Evolutionary conservation across 1,140 invertebrate genomes (phyloP), one percentile per base, ranked within the genome.

Genomic region (Ctenoplectra terminalis): DNA sequence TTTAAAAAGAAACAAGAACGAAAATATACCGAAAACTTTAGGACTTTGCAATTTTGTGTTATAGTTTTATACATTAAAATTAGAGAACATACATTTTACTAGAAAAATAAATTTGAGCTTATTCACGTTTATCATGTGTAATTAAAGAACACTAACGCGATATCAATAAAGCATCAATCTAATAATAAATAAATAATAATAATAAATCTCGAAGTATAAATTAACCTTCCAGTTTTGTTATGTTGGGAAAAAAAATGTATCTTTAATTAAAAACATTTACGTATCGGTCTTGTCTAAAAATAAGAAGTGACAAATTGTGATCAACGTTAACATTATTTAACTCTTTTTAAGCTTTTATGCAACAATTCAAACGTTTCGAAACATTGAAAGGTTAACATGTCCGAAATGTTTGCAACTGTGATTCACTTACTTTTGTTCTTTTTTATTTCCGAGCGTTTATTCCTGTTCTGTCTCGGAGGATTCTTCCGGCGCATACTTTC

Each of bases 401-500:
- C 43, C 54, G 43, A 31, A 20, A 43, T 0, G 37, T 37, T 15
- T 20, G 8, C 5, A 9, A 26, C n/a, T 7, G n/a, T 6, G 20
- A 15, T 29, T 20, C 17, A 3, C 43, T 79, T 79, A 79, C 77
- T 31, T 63, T 43, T n/a, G 8, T 9, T n/a, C 23, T 26, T 40
- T 43, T n/a, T 72, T 31, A 17, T 26, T 15, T 20, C 5, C 1
- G 17, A 6, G 1, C 23, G 46, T 43, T 13, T 52, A 17, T n/a
- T 52, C 20, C 9, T 63, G n/a, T 15, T 20, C 5, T 20, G 69
- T 13, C 15, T 43, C 23, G 74, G 74, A 3, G 13, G 31, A 40
- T 73, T 73, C 58, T 79, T 79, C 1, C 56, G 56, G 13, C 43
- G 69, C 77, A 79, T 79, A 34, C 26, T 73, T 72, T 43, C 23